Evolutionary conservation across 2,888 invertebrate genomes (phyloP).

Genomic region (Caenorhabditis sp.): DNA sequence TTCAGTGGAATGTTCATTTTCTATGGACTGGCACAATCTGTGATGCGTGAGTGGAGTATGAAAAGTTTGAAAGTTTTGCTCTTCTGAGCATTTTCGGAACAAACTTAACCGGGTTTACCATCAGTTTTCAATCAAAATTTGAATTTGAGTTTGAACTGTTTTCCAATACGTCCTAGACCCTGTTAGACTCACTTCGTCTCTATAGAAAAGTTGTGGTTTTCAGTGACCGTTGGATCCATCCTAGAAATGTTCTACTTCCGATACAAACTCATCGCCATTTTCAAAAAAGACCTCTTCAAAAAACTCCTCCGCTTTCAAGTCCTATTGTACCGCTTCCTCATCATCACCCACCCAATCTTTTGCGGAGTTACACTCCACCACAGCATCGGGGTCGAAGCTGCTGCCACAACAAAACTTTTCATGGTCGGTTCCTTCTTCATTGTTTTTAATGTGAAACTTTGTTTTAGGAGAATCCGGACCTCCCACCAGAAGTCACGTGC

Average conservation of each 20-base stretch:
- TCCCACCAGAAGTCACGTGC: conserved; percentile 28
- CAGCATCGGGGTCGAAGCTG: conserved; percentile 5
- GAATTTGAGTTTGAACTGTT: too few relatives aligned
- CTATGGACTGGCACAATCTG: conserved; percentile 24
- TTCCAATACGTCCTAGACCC: too few relatives aligned
- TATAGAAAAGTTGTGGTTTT: too few relatives aligned
- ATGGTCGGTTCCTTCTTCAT: not conserved
- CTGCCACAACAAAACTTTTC: not conserved
- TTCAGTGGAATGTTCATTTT: conserved; percentile 38
- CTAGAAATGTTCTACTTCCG: conserved; percentile 36
- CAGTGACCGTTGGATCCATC: conserved; percentile 27
- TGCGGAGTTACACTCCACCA: not conserved
- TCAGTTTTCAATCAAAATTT: too few relatives aligned
- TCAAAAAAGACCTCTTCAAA: conserved; percentile 1
- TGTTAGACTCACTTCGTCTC: too few relatives aligned
- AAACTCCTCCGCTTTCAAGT: conserved; percentile 12
- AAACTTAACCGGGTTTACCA: too few relatives aligned
- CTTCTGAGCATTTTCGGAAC: too few relatives aligned
- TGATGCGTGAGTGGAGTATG: conserved; percentile 27
- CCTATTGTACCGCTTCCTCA: not conserved
- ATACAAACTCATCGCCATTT: conserved; percentile 14
- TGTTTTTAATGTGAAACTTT: not conserved
- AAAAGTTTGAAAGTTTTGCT: too few relatives aligned
- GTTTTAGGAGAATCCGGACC: not conserved
- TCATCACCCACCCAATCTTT: conserved; percentile 1